Conservation (phyloP, 2,888 invertebrate genomes). For the Megamerina dolium region DNA sequence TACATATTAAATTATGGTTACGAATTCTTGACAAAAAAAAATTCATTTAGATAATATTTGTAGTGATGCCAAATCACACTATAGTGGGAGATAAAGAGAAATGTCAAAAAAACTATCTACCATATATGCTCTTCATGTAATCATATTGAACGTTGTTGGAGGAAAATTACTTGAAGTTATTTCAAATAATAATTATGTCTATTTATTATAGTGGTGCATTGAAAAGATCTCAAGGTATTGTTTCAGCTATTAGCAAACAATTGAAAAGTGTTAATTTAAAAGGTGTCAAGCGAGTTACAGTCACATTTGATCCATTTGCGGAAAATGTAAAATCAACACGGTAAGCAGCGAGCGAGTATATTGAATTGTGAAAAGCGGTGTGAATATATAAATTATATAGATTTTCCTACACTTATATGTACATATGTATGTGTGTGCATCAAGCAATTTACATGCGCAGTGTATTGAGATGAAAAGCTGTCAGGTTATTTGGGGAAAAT, state of each 20-base stretch:
- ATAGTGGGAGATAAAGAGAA: neutral
- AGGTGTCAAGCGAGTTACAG: conserved; percentile 68
- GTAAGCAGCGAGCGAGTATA: conserved; percentile 35
- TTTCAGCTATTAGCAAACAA: conserved; percentile 69
- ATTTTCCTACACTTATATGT: too few relatives aligned
- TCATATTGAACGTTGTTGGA: too few relatives aligned
- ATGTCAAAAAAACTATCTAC: conserved; percentile 4
- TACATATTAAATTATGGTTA: too few relatives aligned
- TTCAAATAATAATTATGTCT: conserved; percentile 58
- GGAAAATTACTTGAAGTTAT: conserved; percentile 3
- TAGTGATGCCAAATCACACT: too few relatives aligned
- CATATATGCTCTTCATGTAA: too few relatives aligned
- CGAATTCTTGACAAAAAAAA: too few relatives aligned
- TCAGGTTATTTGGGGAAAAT: conserved; percentile 2
- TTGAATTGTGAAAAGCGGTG: conserved; percentile 17
- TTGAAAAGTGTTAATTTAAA: conserved; percentile 66
- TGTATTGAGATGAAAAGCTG: conserved; percentile 1
- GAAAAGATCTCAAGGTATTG: conserved; percentile 61
- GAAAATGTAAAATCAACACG: conserved; percentile 59
- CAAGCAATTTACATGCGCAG: conserved; percentile 13
- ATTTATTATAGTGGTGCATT: conserved; percentile 65
- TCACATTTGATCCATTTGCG: conserved; percentile 81
- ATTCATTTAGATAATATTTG: too few relatives aligned
- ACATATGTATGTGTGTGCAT: too few relatives aligned
- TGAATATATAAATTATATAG: too few relatives aligned